phyloP scores from a whole-genome alignment of 35 echinoderm and acorn worm genomes.

The Hemicentrotus pulcherrimus region DNA sequence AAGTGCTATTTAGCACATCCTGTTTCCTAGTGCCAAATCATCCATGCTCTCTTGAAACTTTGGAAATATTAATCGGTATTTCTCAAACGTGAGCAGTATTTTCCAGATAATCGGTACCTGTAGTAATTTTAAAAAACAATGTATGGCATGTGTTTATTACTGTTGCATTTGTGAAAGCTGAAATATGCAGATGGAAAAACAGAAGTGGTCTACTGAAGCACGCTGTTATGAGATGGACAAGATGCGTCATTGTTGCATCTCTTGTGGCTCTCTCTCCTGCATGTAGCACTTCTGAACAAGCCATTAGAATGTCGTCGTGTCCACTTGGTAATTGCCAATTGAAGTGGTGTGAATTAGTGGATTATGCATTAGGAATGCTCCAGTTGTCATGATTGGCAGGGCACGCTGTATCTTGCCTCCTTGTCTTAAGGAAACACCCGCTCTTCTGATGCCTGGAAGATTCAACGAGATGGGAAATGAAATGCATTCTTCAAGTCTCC shows the following conservation, averaged over 20 bases:
- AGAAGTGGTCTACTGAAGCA: not conserved
- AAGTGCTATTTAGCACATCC: too few relatives aligned
- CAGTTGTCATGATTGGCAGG: not conserved
- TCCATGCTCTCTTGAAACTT: too few relatives aligned
- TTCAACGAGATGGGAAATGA: not conserved
- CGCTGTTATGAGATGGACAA: not conserved
- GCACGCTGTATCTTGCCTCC: not conserved
- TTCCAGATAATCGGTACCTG: too few relatives aligned
- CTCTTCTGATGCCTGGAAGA: not conserved
- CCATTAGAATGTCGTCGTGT: not conserved
- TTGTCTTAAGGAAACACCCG: not conserved
- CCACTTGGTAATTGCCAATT: not conserved
- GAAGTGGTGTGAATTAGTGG: slow-evolving; percentile 16
- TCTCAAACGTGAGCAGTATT: too few relatives aligned
- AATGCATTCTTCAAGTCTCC: not conserved
- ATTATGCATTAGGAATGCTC: not conserved
- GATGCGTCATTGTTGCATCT: not conserved
- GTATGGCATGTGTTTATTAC: not conserved
- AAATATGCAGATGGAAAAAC: not conserved
- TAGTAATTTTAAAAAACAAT: not conserved
- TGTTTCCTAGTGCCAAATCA: too few relatives aligned
- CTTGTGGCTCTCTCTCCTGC: not conserved
- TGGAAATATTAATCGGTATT: too few relatives aligned
- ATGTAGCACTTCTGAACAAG: not conserved
- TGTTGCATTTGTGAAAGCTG: not conserved